These are phyloP conservation scores for Brienomyrus brachyistius DNA, from an alignment of 2,113 vertebrate species.

Conservation along the genomic window DNA sequence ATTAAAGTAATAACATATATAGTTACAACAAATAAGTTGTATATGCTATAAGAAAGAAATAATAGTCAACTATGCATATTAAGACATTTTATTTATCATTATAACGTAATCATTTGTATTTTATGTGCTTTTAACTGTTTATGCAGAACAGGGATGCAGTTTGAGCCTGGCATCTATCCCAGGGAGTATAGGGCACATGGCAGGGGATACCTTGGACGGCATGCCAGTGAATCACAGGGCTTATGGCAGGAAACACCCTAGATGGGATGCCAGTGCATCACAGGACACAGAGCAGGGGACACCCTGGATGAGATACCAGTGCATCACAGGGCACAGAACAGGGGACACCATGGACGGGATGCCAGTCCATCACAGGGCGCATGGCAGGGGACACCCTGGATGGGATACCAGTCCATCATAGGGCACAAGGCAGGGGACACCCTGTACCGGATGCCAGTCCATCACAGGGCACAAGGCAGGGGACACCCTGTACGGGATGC, in stretches of 20 bases:
- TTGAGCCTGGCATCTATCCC: neutral
- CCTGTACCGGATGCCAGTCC: neutral
- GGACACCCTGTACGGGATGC: neutral
- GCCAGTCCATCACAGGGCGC: neutral
- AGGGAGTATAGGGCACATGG: neutral
- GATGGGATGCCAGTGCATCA: neutral
- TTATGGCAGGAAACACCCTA: neutral
- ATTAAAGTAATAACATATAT: neutral
- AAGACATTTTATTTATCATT: neutral
- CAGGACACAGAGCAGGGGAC: neutral
- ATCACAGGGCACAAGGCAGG: neutral
- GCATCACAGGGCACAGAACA: neutral
- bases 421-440: fast-evolving
- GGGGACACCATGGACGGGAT: neutral
- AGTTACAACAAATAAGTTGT: neutral
- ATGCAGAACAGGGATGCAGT: neutral
- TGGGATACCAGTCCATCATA: neutral
- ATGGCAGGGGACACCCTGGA: fast-evolving
- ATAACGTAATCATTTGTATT: neutral
- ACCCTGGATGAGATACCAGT: neutral
- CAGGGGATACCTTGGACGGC: neutral
- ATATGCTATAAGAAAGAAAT: neutral
- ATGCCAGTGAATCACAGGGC: neutral
- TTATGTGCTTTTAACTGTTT: neutral
- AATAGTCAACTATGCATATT: neutral